These are phyloP conservation scores for Aselliscus stoliczkanus DNA, from an alignment of 2,797 vertebrate genomes.

Conservation along the genomic window DNA sequence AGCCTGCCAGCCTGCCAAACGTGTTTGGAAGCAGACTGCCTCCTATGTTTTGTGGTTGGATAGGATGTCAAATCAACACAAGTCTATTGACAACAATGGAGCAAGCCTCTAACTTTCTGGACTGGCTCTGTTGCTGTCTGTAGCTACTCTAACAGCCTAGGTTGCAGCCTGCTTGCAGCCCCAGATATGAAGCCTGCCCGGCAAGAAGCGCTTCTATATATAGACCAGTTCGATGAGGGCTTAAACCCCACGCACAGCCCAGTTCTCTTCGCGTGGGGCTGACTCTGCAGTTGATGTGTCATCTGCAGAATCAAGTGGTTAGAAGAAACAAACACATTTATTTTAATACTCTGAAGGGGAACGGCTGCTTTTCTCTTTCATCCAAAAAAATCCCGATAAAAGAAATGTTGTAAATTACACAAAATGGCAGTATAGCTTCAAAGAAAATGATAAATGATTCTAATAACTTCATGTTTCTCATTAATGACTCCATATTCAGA, in stretches of 20 bases:
- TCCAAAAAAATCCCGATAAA: conserved; percentile 81
- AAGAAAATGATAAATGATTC: conserved; percentile 84
- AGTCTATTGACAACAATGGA: not conserved
- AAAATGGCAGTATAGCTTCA: conserved; percentile 83
- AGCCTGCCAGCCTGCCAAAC: conserved; percentile 35
- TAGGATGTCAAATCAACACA: not conserved
- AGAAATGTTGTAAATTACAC: conserved; percentile 84
- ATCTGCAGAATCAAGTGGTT: conserved; percentile 73
- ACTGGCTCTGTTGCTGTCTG: not conserved
- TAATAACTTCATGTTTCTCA: conserved; percentile 86
- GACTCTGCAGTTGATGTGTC: conserved; percentile 68
- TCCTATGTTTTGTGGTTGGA: not conserved
- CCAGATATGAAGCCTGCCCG: not conserved
- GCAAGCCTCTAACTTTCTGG: conserved; percentile 38
- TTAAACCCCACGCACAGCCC: conserved; percentile 71
- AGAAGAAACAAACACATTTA: conserved; percentile 74
- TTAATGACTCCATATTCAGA: conserved; percentile 81
- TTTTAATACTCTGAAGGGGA: conserved; percentile 77
- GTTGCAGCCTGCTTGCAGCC: conserved; percentile 7
- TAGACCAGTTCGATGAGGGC: conserved; percentile 72
- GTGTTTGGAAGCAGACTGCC: not conserved
- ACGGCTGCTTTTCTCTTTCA: conserved; percentile 81
- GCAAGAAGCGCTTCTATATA: not conserved
- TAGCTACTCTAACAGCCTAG: not conserved
- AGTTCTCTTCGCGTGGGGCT: conserved; percentile 68